Evolutionary conservation across 2,113 vertebrate species (phyloP).

Genomic region (Thamnophis sirtalis): DNA sequence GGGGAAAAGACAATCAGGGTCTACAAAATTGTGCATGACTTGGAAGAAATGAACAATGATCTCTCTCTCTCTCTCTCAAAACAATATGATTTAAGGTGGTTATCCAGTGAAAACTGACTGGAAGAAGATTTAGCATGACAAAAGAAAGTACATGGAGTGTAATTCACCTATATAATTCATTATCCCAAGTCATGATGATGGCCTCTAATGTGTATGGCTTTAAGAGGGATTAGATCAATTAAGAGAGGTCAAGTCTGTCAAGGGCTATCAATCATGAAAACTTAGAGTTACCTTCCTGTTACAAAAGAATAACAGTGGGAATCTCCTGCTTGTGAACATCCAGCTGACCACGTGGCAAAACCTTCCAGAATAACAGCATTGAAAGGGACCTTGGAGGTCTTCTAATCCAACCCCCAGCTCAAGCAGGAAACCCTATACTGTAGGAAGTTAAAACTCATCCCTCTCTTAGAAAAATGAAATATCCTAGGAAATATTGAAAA

Average conservation of each 20-base stretch:
- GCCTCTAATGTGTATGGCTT: background rate
- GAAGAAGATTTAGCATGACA: background rate
- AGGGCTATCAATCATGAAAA: background rate
- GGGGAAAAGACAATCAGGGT: background rate
- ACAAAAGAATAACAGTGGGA: background rate
- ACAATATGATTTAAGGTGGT: background rate
- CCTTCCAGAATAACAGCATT: too few relatives aligned
- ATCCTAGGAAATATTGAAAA: too few relatives aligned
- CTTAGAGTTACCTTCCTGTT: background rate
- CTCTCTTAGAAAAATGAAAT: too few relatives aligned
- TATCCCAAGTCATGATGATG: background rate
- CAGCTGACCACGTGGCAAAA: background rate
- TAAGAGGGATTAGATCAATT: background rate
- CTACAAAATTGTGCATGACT: background rate
- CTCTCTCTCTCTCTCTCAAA: background rate
- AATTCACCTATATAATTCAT: background rate
- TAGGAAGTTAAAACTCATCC: too few relatives aligned
- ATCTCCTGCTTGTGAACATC: background rate
- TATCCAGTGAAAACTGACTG: background rate
- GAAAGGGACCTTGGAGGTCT: too few relatives aligned
- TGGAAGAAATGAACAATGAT: background rate
- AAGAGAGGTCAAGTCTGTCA: background rate
- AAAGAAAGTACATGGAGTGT: background rate
- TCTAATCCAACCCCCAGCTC: too few relatives aligned
- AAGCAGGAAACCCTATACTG: too few relatives aligned